Evolutionary conservation across 2,888 invertebrate genomes (phyloP).

Genomic region (Drosophila ustulata): DNA sequence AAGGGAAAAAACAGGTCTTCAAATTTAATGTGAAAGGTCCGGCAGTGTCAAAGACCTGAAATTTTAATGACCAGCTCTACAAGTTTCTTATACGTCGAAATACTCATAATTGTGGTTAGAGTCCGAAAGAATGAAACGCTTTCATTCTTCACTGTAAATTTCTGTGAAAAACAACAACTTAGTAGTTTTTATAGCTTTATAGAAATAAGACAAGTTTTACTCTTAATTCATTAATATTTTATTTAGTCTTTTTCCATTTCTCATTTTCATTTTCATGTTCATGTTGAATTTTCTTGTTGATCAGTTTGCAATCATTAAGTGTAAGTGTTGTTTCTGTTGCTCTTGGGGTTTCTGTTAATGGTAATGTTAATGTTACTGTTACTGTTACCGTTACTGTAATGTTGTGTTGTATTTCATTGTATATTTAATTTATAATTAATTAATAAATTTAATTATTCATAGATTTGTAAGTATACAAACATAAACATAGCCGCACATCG

Average conservation of each 20-base stretch:
- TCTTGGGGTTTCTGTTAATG: slow-evolving; percentile 44
- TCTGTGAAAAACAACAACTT: not conserved
- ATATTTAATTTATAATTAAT: slow-evolving; percentile 70
- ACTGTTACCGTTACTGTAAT: slow-evolving; percentile 51
- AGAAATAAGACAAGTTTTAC: not conserved
- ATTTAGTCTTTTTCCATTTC: slow-evolving; percentile 77
- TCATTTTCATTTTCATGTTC: slow-evolving; percentile 63
- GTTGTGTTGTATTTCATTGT: slow-evolving; percentile 64
- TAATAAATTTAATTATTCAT: slow-evolving; percentile 73
- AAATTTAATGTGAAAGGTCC: not conserved
- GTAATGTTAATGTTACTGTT: slow-evolving; percentile 55
- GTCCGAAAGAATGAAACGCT: slow-evolving; percentile 1
- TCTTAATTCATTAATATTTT: slow-evolving; percentile 74
- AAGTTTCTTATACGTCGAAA: slow-evolving; percentile 1
- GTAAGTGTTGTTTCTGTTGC: slow-evolving; percentile 46
- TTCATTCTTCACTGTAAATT: not conserved
- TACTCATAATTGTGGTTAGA: slow-evolving; percentile 1
- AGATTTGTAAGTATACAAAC: slow-evolving; percentile 62
- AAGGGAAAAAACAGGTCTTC: not conserved
- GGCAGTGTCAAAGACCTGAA: not conserved
- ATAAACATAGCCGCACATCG: slow-evolving; percentile 72
- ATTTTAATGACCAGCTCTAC: not conserved
- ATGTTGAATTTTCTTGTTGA: slow-evolving; percentile 19
- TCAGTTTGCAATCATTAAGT: slow-evolving; percentile 56
- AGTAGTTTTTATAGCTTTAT: not conserved